Conservation (phyloP, 2,113 vertebrate species). For the Corythaeola cristata region DNA sequence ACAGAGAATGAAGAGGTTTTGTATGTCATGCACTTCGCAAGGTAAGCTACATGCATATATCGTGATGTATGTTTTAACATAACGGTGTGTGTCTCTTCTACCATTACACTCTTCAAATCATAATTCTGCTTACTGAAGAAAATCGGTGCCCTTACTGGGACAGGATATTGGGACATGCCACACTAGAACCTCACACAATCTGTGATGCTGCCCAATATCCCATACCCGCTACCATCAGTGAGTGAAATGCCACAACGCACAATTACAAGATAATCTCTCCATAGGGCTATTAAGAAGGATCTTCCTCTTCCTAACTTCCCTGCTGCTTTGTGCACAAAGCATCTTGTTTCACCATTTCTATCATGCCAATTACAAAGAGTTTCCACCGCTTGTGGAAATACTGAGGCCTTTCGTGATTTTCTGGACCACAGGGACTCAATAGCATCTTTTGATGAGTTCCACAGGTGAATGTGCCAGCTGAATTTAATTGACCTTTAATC, state of each 20-base stretch:
- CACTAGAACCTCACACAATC: not conserved
- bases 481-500: not conserved
- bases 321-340: not conserved
- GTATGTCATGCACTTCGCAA: not conserved
- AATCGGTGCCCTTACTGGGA: not conserved
- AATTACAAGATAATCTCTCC: not conserved
- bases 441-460: not conserved
- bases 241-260: not conserved
- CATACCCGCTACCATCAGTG: not conserved
- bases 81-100: not conserved
- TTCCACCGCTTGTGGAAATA: not conserved
- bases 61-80: not conserved
- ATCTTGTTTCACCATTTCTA: not conserved
- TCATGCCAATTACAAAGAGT: not conserved
- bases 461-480: not conserved
- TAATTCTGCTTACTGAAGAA: not conserved
- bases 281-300: not conserved
- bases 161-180: not conserved
- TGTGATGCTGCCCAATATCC: not conserved
- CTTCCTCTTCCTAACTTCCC: not conserved
- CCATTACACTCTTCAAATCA: not conserved
- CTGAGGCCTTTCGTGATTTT: not conserved
- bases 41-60: not conserved
- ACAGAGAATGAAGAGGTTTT: not conserved
- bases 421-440: not conserved